A percentile compares a stretch with the other conserved stretches of the same genome.
phyloP scores from a whole-genome alignment of 92 coral and sea anemone species.

The Zoanthus solanderi region DNA sequence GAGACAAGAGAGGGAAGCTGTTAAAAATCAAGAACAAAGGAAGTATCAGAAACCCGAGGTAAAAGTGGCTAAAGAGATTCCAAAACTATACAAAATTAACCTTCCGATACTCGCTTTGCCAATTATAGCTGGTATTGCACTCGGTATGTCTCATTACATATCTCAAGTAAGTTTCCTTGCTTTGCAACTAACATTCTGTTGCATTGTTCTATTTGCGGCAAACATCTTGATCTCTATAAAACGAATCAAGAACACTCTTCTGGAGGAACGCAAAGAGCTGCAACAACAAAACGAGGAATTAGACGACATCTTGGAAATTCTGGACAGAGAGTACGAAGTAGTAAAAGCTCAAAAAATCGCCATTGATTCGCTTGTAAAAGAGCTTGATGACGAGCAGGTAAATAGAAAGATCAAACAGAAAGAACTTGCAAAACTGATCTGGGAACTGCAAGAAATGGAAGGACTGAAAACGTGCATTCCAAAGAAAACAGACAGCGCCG shows the following conservation, averaged over 20 bases:
- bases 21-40: conserved; percentile 48
- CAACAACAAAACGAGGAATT: conserved; percentile 81
- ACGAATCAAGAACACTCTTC: conserved; percentile 60
- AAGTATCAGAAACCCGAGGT: conserved; percentile 51
- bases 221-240: conserved; percentile 75
- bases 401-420: conserved; percentile 75
- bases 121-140: conserved; percentile 67
- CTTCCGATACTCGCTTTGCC: conserved; percentile 70
- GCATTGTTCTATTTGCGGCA: conserved; percentile 48
- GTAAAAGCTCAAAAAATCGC: conserved; percentile 84
- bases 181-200: conserved; percentile 50
- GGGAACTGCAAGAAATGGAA: conserved; percentile 86
- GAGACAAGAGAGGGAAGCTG: conserved; percentile 69
- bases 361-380: conserved; percentile 80
- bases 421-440: conserved; percentile 80
- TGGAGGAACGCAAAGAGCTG: conserved; percentile 73
- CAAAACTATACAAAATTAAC: conserved; percentile 56
- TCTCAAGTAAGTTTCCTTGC: conserved; percentile 62
- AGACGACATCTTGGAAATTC: conserved; percentile 77
- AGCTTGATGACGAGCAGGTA: conserved; percentile 84
- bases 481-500: conserved; percentile 51
- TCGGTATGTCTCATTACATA: conserved; percentile 59
- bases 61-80: conserved; percentile 44
- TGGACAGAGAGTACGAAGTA: conserved; percentile 84
- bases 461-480: conserved; percentile 78